Conservation (phyloP, 1,140 invertebrate genomes). For the Rhysida immarginata region DNA sequence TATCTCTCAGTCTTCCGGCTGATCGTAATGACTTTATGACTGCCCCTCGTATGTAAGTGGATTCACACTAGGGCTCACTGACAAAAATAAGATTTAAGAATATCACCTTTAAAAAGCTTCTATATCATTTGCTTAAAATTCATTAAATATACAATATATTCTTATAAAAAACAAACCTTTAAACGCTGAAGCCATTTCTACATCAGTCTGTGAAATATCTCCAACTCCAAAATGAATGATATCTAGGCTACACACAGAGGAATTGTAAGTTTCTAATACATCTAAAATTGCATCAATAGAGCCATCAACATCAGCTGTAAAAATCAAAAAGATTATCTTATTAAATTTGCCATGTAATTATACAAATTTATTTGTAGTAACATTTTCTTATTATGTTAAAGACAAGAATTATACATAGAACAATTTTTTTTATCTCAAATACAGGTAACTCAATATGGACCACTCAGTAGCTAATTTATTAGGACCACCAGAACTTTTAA, state of each 20-base stretch:
- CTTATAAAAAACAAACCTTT: too few relatives aligned
- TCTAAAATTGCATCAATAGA: constrained; percentile 89
- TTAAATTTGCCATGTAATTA: background rate
- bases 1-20: too few relatives aligned
- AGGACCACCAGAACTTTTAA: too few relatives aligned
- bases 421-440: background rate
- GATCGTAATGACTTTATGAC: too few relatives aligned
- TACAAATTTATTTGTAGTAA: background rate
- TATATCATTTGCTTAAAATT: too few relatives aligned
- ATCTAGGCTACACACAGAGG: constrained; percentile 58
- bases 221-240: constrained; percentile 84
- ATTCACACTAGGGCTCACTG: too few relatives aligned
- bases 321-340: constrained; percentile 4
- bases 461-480: too few relatives aligned
- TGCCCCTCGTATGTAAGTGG: too few relatives aligned
- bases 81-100: too few relatives aligned
- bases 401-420: background rate
- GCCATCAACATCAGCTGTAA: constrained; percentile 57
- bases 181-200: constrained; percentile 73
- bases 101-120: too few relatives aligned
- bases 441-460: too few relatives aligned
- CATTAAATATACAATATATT: too few relatives aligned
- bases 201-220: constrained; percentile 57
- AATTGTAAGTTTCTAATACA: constrained; percentile 73
- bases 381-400: background rate